Percentiles rank a stretch among this genome's conserved stretches.
Evolutionary conservation across 2,113 vertebrate genomes (phyloP).

Genomic region (pig (Sus scrofa)): DNA sequence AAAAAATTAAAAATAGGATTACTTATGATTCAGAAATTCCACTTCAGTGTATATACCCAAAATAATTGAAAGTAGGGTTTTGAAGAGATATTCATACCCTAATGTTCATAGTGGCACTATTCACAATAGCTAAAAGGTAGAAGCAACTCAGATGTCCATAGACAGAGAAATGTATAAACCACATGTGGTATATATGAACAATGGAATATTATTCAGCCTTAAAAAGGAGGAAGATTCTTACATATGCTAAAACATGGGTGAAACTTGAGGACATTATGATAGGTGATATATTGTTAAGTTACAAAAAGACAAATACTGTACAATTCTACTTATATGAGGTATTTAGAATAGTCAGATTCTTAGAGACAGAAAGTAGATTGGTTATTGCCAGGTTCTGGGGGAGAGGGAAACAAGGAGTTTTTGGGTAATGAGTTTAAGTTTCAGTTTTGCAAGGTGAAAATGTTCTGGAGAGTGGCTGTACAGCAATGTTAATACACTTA

Average conservation of each 20-base stretch:
- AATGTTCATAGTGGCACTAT: neutral
- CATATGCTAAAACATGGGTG: neutral
- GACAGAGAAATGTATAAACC: neutral
- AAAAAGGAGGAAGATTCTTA: neutral
- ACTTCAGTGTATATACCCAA: neutral
- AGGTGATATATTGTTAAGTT: neutral
- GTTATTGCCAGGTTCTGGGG: neutral
- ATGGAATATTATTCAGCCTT: neutral
- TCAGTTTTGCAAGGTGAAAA: neutral
- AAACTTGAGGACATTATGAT: neutral
- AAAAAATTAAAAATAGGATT: neutral
- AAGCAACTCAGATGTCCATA: neutral
- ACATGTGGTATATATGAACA: neutral
- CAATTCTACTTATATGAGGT: neutral
- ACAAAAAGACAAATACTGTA: neutral
- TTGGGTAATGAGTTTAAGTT: neutral
- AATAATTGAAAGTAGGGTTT: neutral
- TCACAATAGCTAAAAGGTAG: neutral
- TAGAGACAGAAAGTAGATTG: neutral
- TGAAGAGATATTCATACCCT: neutral
- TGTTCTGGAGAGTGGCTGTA: neutral
- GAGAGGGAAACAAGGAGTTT: neutral
- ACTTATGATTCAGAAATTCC: neutral
- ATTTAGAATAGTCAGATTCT: neutral
- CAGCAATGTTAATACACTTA: neutral